These are phyloP conservation scores for Agelas oroides DNA, from an alignment of 37 sponge, comb jelly and placozoan genomes.

Conservation along the genomic window DNA sequence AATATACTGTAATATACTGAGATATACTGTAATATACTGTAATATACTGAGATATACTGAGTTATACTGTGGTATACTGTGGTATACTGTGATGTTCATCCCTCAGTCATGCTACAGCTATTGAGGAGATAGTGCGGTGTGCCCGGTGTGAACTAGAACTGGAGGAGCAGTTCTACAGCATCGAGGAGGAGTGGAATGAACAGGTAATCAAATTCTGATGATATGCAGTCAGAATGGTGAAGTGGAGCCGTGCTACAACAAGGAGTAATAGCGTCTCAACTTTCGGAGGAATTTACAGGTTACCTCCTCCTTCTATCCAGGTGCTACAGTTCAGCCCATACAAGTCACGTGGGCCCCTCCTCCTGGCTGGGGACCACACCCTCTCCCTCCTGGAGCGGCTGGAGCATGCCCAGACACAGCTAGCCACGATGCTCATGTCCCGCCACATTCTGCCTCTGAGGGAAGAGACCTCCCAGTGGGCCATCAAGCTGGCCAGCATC, in stretches of 20 bases:
- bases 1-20: neutral
- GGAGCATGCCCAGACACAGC: conserved; percentile 75
- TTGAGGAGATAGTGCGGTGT: conserved; percentile 69
- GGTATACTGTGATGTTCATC: neutral
- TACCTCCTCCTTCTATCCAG: neutral
- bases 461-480: conserved; percentile 85
- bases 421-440: conserved; percentile 87
- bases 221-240: neutral
- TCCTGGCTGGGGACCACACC: conserved; percentile 68
- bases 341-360: conserved; percentile 65
- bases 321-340: conserved; percentile 71
- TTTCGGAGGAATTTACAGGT: no score
- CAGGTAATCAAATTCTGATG: no score
- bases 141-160: conserved; percentile 76
- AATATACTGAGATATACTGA: no score
- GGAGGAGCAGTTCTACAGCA: conserved; percentile 63
- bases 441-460: conserved; percentile 74
- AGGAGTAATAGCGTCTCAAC: no score
- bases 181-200: conserved; percentile 92
- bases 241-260: no score
- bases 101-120: conserved; percentile 54
- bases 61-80: no score
- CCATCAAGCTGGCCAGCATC: conserved; percentile 74
- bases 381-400: conserved; percentile 85
- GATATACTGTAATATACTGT: no score